These are phyloP conservation scores for Smutsia gigantea DNA, from an alignment of 2,797 vertebrate genomes.

Conservation along the genomic window DNA sequence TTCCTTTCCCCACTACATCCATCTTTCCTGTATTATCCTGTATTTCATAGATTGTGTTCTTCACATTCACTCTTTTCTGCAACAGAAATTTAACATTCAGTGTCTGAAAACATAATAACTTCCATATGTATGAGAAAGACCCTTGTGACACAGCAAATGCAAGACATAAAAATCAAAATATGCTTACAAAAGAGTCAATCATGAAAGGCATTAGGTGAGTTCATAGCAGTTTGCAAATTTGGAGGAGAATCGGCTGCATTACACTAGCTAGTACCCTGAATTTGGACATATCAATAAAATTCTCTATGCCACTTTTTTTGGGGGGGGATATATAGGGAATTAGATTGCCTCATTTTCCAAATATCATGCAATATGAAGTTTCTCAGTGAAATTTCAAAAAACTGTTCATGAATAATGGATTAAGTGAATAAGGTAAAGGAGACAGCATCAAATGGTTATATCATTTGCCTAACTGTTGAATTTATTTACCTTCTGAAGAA, in stretches of 20 bases:
- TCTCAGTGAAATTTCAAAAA: neutral
- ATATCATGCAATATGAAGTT: neutral
- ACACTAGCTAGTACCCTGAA: neutral
- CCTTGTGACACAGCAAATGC: neutral
- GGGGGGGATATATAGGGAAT: neutral
- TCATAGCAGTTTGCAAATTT: neutral
- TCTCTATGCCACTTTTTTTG: neutral
- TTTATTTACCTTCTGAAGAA: neutral
- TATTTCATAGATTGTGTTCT: conserved; percentile 49
- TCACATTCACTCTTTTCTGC: conserved; percentile 11
- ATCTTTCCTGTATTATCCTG: conserved; percentile 45
- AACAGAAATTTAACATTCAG: neutral
- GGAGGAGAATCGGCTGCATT: neutral
- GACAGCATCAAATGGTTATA: neutral
- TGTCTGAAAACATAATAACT: neutral
- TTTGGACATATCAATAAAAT: neutral
- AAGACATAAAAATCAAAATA: neutral
- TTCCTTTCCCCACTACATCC: conserved; percentile 10
- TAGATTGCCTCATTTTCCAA: neutral
- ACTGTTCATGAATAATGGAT: neutral
- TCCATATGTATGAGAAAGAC: neutral
- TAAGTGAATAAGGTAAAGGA: neutral
- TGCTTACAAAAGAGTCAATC: neutral
- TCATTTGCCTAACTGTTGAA: neutral
- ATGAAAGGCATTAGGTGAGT: neutral